Conservation (phyloP, 92 coral and sea anemone species). For the Epizoanthus scotinus region DNA sequence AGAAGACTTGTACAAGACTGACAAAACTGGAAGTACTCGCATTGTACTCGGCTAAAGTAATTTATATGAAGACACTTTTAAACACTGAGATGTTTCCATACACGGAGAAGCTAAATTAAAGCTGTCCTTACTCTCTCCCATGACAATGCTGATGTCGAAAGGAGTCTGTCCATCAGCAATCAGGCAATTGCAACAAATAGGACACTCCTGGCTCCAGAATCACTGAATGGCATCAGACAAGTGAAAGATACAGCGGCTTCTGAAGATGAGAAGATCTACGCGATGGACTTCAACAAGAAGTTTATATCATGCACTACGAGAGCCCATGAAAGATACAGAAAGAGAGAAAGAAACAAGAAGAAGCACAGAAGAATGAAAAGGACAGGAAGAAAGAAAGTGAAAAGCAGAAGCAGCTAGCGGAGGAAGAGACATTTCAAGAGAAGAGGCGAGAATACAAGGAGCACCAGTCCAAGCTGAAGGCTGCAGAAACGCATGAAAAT, state of each 20-base stretch:
- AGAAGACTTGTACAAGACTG: constrained; percentile 49
- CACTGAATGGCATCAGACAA: constrained; percentile 37
- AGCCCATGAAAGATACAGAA: constrained; percentile 42
- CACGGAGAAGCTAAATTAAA: constrained; percentile 24
- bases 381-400: constrained; percentile 22
- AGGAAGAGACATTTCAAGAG: constrained; percentile 41
- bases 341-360: constrained; percentile 41
- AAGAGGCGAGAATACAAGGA: constrained; percentile 41
- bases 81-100: constrained; percentile 47
- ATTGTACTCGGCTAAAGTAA: constrained; percentile 46
- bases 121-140: constrained; percentile 38
- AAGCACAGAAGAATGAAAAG: constrained; percentile 46
- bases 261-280: constrained; percentile 38
- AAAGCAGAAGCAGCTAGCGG: constrained; percentile 36
- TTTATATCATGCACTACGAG: constrained; percentile 17
- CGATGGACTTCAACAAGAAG: constrained; percentile 42
- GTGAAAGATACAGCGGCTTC: constrained; percentile 42
- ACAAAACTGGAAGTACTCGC: constrained; percentile 41
- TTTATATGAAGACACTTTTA: constrained; percentile 42
- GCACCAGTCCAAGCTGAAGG: constrained; percentile 47
- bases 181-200: constrained; percentile 43
- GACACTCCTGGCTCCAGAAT: constrained; percentile 15
- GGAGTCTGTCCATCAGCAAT: constrained; percentile 50
- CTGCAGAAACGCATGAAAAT: constrained; percentile 41
- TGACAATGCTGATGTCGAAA: constrained; percentile 36